Conservation (phyloP, 2,797 vertebrate genomes). For the Rhabdophis nuchalis region DNA sequence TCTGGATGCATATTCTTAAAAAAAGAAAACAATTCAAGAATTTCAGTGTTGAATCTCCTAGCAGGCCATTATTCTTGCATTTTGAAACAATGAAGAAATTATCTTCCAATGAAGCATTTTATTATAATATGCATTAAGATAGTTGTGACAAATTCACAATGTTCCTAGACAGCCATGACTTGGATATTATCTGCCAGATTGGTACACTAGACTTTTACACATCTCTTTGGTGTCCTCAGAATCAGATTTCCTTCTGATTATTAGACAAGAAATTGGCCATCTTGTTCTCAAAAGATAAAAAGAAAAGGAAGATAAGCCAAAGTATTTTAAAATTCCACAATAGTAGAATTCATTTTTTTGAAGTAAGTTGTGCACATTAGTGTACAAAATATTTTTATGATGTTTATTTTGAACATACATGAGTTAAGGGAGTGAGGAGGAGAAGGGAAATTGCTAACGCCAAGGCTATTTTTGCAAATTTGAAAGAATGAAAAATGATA, state of each 20-base stretch:
- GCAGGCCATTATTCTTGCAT: background rate
- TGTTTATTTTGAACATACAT: background rate
- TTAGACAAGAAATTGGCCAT: background rate
- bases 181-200: background rate
- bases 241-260: background rate
- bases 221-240: background rate
- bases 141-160: background rate
- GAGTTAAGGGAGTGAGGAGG: background rate
- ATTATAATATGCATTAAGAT: background rate
- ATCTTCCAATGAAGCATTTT: background rate
- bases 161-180: background rate
- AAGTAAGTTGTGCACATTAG: background rate
- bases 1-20: background rate
- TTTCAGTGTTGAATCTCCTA: background rate
- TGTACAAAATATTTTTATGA: background rate
- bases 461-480: background rate
- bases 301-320: background rate
- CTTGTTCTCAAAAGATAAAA: background rate
- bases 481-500: background rate
- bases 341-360: background rate
- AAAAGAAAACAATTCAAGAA: background rate
- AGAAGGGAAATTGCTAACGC: background rate
- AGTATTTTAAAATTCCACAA: background rate
- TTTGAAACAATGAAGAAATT: background rate
- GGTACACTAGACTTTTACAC: background rate